Evolutionary conservation across 2,888 invertebrate species (phyloP), one percentile per base, ranked within the genome.

Genomic region (Netelia fuscicornis): DNA sequence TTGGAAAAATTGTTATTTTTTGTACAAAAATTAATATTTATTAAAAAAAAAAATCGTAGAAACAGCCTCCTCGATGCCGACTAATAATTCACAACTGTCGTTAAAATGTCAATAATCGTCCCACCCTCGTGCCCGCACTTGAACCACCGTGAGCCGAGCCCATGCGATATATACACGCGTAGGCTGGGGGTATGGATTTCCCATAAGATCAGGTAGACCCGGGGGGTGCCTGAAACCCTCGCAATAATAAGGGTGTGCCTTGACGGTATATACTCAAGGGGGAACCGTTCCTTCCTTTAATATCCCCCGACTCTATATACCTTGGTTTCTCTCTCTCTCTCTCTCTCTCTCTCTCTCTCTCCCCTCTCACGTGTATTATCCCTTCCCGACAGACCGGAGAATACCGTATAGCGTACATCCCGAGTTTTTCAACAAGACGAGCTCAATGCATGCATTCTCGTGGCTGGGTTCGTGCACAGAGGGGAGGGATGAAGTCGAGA

Each of bases 151-250:
- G 58, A 58, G 17, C 2, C 58, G 58, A 17, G 58, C 20, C 58
- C 58, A 58, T 17, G 58, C 48, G 11, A 48, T 48, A 13, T 10
- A 48, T 13, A 13, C 13, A 48, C 13, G 13, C 48, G 48, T 48
- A 13, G 6, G 20, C 9, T 23, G 23, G 20, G n/a, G n/a, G 90
- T 92, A 92, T 92, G 91, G 92, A 93, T 93, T 93, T 92, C 90
- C 92, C 92, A 92, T 93, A 92, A 92, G 92, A 92, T 91, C 92
- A 91, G 91, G 92, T 92, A 91, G 88, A 88, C 78, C 64, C 60
- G 30, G 58, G 54, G 88, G 89, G 89, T 92, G 92, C 90, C 91
- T 90, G 91, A 88, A 90, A 90, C 90, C 90, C 78, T 71, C 62
- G 68, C 68, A 90, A 89, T 90, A 91, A 91, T 92, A 92, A 92